phyloP scores from a whole-genome alignment of 2,888 invertebrate species.

The Doris montereyensis region DNA sequence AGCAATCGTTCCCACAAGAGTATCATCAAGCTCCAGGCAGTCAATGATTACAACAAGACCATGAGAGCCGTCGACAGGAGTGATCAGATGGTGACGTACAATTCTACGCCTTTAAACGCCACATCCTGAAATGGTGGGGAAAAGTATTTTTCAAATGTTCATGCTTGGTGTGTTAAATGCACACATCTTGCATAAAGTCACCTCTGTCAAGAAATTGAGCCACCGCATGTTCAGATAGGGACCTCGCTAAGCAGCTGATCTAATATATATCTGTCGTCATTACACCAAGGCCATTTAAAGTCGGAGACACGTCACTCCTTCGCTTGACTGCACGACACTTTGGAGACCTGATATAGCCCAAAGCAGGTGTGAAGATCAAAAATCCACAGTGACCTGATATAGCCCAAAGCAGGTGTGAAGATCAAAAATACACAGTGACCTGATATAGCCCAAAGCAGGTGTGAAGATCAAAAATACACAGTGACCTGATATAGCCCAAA shows the following conservation, averaged over 20 bases:
- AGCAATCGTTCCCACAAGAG: background rate
- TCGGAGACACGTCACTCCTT: background rate
- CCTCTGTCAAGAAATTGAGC: background rate
- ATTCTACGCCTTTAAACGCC: constrained; percentile 29
- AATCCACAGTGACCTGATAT: background rate
- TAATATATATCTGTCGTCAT: background rate
- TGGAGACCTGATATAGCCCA: background rate
- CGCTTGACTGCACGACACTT: constrained; percentile 5
- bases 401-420: too few relatives aligned
- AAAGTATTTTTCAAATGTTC: constrained; percentile 22
- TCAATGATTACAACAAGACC: constrained; percentile 8
- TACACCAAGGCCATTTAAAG: background rate
- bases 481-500: background rate
- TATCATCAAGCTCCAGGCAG: background rate
- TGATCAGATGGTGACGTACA: constrained; percentile 26
- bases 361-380: too few relatives aligned
- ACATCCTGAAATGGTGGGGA: constrained; percentile 33
- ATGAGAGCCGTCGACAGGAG: constrained; percentile 27
- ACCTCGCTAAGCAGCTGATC: constrained; percentile 2
- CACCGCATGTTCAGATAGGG: constrained; percentile 12
- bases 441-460: background rate
- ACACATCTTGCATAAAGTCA: constrained; percentile 2
- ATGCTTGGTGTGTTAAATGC: constrained; percentile 20
- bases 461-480: too few relatives aligned
- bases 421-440: too few relatives aligned